Evolutionary conservation across 2,888 invertebrate genomes (phyloP), one percentile per base, ranked within the genome.

Genomic region (Globia sparganii): DNA sequence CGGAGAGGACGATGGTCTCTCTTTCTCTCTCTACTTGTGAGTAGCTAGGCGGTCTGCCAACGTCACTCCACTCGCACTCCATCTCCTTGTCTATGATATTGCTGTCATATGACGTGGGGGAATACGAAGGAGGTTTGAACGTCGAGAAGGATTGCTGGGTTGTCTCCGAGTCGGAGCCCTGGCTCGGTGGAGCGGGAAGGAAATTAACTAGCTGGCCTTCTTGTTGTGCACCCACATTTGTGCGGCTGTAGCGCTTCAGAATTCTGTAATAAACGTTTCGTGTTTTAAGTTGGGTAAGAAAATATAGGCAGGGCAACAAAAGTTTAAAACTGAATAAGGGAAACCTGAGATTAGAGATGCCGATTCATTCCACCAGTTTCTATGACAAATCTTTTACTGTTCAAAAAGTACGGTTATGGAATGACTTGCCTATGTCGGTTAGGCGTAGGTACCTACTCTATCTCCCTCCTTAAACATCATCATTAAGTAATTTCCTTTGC

Each of bases 151-250:
- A 96, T 78, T 96, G 94, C 74, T 96, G 95, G 2, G 95, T 94
- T 77, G 94, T 91, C 89, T 95, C 94, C 25, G 94, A 96, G 88
- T 94, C 94, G 79, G 95, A 94, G 87, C 95, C 93, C 77, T 94
- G 96, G 90, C 94, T 95, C 78, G 96, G 94, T 75, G 97, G 97
- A 65, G 97, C 95, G 88, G 98, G 98, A 11, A 98, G 97, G 93
- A 98, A 98, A 92, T 98, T 98, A 74, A 98, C 98, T 78, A 98
- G 95, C 88, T 98, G 98, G 70, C 97, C 98, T 90, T 98, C 98
- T 96, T 98, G 97, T 46, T 97, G 97, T 46, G 93, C 95, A 67
- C 91, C 97, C 53, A 96, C 94, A 85, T 95, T 96, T 91, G 97
- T 97, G 56, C 97, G 94, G 88, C 97, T 97, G 92, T 97, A 98